These are phyloP conservation scores for Lagorchestes hirsutus DNA, from an alignment of 2,797 vertebrate species.

Conservation along the genomic window DNA sequence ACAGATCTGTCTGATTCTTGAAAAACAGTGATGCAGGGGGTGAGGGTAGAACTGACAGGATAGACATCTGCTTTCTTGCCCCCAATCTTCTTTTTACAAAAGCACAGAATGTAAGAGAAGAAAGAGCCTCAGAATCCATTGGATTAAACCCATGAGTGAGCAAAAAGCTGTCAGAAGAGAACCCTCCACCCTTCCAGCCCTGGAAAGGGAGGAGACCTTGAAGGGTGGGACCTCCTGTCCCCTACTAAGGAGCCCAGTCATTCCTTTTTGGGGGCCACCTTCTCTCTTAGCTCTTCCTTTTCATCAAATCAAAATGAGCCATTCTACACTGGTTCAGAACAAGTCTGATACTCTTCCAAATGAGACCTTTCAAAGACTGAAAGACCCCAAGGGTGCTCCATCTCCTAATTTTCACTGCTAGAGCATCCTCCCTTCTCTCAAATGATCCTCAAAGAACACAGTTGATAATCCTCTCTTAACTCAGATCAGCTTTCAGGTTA, in stretches of 20 bases:
- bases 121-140: neutral
- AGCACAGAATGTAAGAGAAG: neutral
- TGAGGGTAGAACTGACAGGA: neutral
- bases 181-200: neutral
- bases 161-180: neutral
- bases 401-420: neutral
- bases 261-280: neutral
- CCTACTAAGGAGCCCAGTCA: neutral
- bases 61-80: neutral
- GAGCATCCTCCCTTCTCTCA: neutral
- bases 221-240: neutral
- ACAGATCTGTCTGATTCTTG: neutral
- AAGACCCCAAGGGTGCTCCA: neutral
- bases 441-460: neutral
- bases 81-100: neutral
- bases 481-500: neutral
- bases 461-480: neutral
- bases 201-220: neutral
- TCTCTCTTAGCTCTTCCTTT: neutral
- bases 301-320: neutral
- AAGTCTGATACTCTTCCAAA: neutral
- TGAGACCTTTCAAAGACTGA: neutral
- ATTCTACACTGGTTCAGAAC: neutral
- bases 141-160: neutral
- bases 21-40: neutral